Percentiles rank a stretch among this genome's conserved stretches.
These are phyloP conservation scores for Strigamia maritima DNA, from an alignment of 2,888 invertebrate genomes.

Conservation along the genomic window DNA sequence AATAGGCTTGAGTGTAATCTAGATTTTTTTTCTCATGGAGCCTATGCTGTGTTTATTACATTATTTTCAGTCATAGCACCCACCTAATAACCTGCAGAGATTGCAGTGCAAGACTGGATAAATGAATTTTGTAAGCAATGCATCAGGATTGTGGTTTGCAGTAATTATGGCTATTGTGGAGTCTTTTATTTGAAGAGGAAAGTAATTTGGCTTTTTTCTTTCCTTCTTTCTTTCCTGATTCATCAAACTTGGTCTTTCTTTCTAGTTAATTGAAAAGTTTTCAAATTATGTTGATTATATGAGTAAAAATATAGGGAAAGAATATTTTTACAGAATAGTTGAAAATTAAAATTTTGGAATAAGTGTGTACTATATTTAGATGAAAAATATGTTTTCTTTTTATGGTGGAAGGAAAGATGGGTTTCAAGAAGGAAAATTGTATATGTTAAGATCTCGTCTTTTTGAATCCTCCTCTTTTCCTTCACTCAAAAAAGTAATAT, in stretches of 20 bases:
- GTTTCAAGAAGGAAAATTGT: not conserved
- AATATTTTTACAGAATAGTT: not conserved
- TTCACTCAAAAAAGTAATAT: not conserved
- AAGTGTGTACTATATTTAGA: not conserved
- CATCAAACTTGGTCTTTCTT: not conserved
- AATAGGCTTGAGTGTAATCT: slow-evolving; percentile 4
- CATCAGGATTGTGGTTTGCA: slow-evolving; percentile 4
- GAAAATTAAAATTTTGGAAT: not conserved
- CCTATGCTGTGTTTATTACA: not conserved
- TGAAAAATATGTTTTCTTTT: not conserved
- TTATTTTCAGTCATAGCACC: not conserved
- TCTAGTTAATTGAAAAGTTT: not conserved
- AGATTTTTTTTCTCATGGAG: not conserved
- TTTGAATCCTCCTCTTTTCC: not conserved
- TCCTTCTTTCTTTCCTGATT: not conserved
- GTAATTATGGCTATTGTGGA: slow-evolving; percentile 4
- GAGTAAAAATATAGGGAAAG: no score
- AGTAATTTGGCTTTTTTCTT: not conserved
- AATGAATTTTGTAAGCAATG: slow-evolving; percentile 4
- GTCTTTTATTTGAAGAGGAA: slow-evolving; percentile 4
- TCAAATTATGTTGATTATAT: not conserved
- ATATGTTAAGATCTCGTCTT: not conserved
- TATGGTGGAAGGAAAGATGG: no score
- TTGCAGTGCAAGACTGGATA: slow-evolving; percentile 4
- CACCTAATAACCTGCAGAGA: not conserved